Conservation (phyloP, 2,888 invertebrate genomes). For the Sarcophaga caerulescens region DNA sequence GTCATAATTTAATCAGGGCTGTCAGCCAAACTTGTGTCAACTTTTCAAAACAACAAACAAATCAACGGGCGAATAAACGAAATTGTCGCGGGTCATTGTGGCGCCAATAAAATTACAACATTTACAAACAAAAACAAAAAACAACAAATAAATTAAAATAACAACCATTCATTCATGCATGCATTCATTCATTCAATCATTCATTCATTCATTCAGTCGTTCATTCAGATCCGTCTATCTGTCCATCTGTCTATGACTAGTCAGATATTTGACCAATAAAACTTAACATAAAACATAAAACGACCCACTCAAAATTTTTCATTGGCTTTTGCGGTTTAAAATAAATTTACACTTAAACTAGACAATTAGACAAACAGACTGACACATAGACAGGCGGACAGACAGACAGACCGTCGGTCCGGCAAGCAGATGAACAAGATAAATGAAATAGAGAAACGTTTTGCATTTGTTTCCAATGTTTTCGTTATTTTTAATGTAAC, state of each 20-base stretch:
- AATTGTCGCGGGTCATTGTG: slow-evolving; percentile 58
- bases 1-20: slow-evolving; percentile 22
- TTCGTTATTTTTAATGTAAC: slow-evolving; percentile 12
- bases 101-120: slow-evolving; percentile 60
- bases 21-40: slow-evolving; percentile 32
- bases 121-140: slow-evolving; percentile 25
- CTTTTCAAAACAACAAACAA: slow-evolving; percentile 9
- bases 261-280: slow-evolving; percentile 60
- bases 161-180: slow-evolving; percentile 3
- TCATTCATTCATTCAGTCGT: background rate
- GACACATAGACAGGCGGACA: background rate
- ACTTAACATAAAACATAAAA: slow-evolving; percentile 48
- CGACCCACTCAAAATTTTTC: slow-evolving; percentile 41
- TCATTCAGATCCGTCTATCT: slow-evolving; percentile 1
- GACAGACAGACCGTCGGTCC: background rate
- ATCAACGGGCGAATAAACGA: slow-evolving; percentile 6
- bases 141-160: slow-evolving; percentile 3
- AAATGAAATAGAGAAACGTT: slow-evolving; percentile 14
- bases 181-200: slow-evolving; percentile 8
- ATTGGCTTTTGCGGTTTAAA: slow-evolving; percentile 1
- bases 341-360: slow-evolving; percentile 27
- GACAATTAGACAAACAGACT: background rate
- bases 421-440: background rate
- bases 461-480: slow-evolving; percentile 17
- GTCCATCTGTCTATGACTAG: slow-evolving; percentile 33